Conservation (phyloP, 2,888 invertebrate genomes). For the Cephus pygmeus region DNA sequence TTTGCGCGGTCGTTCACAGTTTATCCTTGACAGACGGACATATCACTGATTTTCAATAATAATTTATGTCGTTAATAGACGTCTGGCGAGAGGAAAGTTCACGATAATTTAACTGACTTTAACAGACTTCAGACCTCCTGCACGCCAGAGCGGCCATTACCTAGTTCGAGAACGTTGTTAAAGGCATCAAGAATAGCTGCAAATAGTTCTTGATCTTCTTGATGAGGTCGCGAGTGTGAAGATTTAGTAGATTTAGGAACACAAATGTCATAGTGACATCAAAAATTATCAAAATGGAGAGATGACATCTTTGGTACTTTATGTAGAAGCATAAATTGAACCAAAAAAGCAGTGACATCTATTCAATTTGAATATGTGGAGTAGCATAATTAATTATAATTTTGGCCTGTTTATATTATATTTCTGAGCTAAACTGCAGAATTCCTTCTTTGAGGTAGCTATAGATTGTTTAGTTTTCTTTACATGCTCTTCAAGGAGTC, state of each 20-base stretch:
- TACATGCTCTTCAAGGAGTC: no score
- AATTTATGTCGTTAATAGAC: neutral
- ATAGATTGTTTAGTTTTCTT: no score
- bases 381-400: neutral
- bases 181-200: slow-evolving; percentile 20
- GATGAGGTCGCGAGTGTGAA: neutral
- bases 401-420: neutral
- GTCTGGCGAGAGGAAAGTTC: slow-evolving; percentile 7
- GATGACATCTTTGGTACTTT: no score
- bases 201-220: neutral
- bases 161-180: slow-evolving; percentile 13
- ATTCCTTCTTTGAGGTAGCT: no score
- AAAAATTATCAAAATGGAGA: neutral
- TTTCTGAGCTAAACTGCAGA: no score
- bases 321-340: neutral
- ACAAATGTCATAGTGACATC: neutral
- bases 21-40: neutral
- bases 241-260: neutral
- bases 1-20: slow-evolving; percentile 29
- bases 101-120: slow-evolving; percentile 12
- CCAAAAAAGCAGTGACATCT: neutral
- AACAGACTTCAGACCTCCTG: slow-evolving; percentile 12
- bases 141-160: slow-evolving; percentile 33
- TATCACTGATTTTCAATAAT: neutral
- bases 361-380: neutral